These are phyloP conservation scores for Coregonus clupeaformis DNA, from an alignment of 2,113 vertebrate species.

Conservation along the genomic window DNA sequence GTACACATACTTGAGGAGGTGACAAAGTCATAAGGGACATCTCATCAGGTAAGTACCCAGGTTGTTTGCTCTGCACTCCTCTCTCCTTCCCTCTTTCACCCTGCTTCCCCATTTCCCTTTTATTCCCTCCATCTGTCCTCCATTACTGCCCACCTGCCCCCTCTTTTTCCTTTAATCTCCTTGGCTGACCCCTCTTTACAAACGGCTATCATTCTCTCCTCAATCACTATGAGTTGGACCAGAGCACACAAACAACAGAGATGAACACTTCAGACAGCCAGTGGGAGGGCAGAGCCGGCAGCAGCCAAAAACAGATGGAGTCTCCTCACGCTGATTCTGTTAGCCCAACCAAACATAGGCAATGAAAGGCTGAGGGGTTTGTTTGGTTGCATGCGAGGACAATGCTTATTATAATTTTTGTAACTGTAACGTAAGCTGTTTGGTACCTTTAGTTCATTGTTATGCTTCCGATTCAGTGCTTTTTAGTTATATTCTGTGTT, in stretches of 20 bases:
- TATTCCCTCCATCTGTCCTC: neutral
- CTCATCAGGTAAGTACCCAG: neutral
- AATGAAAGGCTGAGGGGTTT: neutral
- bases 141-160: neutral
- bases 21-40: neutral
- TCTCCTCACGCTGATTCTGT: neutral
- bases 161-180: neutral
- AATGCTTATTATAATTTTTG: neutral
- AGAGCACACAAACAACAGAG: conserved; percentile 6
- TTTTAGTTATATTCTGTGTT: no score
- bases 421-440: no score
- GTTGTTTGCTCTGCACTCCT: neutral
- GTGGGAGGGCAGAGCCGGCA: neutral
- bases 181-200: neutral
- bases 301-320: neutral
- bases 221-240: neutral
- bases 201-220: neutral
- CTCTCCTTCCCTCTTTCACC: neutral
- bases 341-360: neutral
- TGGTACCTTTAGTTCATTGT: no score
- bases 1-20: neutral
- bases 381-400: neutral
- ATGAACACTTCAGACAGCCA: neutral
- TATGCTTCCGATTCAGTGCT: no score
- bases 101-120: neutral